Conservation (phyloP, 2,888 invertebrate species). For the Andrena trimmerana region DNA sequence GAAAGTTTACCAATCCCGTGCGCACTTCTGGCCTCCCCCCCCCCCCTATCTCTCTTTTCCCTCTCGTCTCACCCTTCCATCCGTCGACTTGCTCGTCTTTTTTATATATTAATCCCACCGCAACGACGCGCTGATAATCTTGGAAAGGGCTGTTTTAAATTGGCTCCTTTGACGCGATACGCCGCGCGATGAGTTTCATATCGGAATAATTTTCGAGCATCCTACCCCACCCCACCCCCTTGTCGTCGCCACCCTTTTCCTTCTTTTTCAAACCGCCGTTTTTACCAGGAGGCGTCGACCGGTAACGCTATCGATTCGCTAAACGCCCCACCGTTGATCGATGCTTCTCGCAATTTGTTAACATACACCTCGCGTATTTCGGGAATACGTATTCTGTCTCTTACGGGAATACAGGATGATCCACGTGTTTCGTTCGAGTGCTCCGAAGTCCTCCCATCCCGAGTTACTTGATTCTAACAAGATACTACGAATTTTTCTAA, state of each 20-base stretch:
- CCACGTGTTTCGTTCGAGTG: no score
- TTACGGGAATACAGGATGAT: no score
- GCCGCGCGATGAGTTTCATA: constrained; percentile 84
- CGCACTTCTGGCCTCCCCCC: constrained; percentile 56
- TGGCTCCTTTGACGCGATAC: constrained; percentile 84
- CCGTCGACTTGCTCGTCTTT: constrained; percentile 44
- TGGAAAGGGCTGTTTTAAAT: constrained; percentile 84
- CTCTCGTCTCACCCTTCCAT: constrained; percentile 46
- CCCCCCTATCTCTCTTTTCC: constrained; percentile 53
- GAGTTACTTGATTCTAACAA: no score
- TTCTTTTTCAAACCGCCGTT: constrained; percentile 52
- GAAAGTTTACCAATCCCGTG: constrained; percentile 82
- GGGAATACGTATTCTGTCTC: background rate
- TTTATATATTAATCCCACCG: constrained; percentile 73
- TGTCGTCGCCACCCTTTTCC: constrained; percentile 43
- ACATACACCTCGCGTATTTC: background rate
- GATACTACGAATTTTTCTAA: no score
- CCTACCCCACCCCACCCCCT: constrained; percentile 38
- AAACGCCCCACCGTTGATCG: constrained; percentile 56
- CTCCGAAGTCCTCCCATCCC: no score
- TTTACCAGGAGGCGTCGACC: constrained; percentile 62
- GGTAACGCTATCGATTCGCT: constrained; percentile 59
- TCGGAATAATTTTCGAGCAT: constrained; percentile 83
- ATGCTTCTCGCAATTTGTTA: constrained; percentile 10
- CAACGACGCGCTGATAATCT: constrained; percentile 80